phyloP scores from a whole-genome alignment of 2,797 vertebrate genomes.

The Scomberomorus guttatus region DNA sequence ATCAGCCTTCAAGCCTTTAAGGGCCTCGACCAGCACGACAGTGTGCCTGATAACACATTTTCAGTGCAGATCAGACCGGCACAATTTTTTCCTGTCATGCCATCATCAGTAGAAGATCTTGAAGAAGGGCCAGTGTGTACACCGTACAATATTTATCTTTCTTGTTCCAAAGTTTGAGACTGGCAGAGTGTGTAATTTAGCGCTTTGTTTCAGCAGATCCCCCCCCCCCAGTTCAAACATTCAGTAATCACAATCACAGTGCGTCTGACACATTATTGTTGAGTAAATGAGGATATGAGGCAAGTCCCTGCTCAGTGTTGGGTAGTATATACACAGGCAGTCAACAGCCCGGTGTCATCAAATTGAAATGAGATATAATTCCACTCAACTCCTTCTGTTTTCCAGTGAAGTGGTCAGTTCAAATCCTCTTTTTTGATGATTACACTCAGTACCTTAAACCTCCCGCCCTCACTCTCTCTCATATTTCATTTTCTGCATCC shows the following conservation, averaged over 20 bases:
- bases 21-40: conserved; percentile 30
- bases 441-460: conserved; percentile 1
- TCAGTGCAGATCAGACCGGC: conserved; percentile 26
- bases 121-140: background rate
- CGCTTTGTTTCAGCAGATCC: conserved; percentile 24
- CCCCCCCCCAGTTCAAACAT: conserved; percentile 22
- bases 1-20: conserved; percentile 25
- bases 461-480: background rate
- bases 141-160: background rate
- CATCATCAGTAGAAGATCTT: conserved; percentile 12
- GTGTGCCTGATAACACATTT: conserved; percentile 43
- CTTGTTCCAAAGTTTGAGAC: background rate
- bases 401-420: conserved; percentile 38
- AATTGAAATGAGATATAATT: conserved; percentile 54
- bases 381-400: conserved; percentile 23
- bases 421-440: conserved; percentile 24
- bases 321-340: conserved; percentile 22
- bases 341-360: conserved; percentile 46
- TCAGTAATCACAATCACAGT: conserved; percentile 39
- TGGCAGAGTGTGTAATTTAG: background rate
- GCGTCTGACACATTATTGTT: conserved; percentile 37
- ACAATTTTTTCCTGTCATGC: conserved; percentile 22
- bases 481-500: background rate
- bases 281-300: conserved; percentile 44
- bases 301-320: conserved; percentile 14